Evolutionary conservation across 2,113 vertebrate species (phyloP).

Genomic region (Siniperca chuatsi): DNA sequence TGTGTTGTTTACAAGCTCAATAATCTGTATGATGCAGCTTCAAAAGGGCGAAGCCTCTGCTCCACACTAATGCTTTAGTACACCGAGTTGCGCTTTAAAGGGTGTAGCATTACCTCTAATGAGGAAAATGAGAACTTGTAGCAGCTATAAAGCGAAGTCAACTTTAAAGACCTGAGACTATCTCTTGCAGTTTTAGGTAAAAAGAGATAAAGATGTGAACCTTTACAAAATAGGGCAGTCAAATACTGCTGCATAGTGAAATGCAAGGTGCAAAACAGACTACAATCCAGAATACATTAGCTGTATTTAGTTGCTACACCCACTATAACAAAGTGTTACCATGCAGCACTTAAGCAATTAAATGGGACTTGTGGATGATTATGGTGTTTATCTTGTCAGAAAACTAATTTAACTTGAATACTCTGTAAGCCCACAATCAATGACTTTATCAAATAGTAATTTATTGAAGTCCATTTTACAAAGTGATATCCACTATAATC

Average conservation of each 20-base stretch:
- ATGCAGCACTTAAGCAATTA: neutral
- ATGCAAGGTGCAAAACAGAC: neutral
- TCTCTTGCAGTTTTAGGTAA: neutral
- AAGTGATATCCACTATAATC: neutral
- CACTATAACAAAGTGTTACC: slow-evolving; percentile 3
- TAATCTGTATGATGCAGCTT: neutral
- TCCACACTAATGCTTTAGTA: neutral
- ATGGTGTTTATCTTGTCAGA: slow-evolving; percentile 14
- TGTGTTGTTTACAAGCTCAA: neutral
- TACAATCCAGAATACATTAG: neutral
- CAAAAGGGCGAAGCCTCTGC: neutral
- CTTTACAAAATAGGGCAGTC: neutral
- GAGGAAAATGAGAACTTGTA: neutral
- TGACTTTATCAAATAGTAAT: neutral
- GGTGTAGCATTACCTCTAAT: neutral
- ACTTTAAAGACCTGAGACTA: neutral
- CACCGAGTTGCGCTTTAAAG: neutral
- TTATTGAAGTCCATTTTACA: neutral
- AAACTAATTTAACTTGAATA: neutral
- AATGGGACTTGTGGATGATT: slow-evolving; percentile 4
- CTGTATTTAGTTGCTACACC: neutral
- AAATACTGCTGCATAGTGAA: neutral
- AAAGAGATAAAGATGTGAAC: neutral
- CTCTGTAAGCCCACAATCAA: neutral
- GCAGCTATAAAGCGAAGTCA: neutral